A percentile compares a stretch with the other conserved stretches of the same genome.
Evolutionary conservation across 2,888 invertebrate species (phyloP).

Genomic region (Trichacis sp.): DNA sequence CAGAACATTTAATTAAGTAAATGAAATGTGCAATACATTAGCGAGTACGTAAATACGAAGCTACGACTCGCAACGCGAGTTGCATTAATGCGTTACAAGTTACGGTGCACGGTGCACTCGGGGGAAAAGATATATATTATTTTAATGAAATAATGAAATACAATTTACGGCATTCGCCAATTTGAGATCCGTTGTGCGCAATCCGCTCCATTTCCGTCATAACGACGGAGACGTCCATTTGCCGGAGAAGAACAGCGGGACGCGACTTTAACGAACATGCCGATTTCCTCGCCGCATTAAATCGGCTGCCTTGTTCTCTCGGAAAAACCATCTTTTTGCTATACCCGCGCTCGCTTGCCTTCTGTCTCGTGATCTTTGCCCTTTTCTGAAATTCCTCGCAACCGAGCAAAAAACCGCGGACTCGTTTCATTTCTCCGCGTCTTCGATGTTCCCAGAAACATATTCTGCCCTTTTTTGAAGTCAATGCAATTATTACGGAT

Average conservation of each 20-base stretch:
- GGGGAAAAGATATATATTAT: conserved; percentile 37
- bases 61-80: conserved; percentile 44
- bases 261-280: conserved; percentile 48
- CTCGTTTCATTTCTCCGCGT: too few species aligned
- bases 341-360: conserved; percentile 4
- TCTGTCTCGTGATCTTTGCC: conserved; percentile 3
- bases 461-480: too few species aligned
- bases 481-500: too few species aligned
- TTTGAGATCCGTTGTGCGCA: conserved; percentile 31
- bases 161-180: conserved; percentile 40
- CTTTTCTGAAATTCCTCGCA: background rate
- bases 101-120: conserved; percentile 31
- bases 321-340: conserved; percentile 29
- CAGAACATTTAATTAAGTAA: conserved; percentile 5
- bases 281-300: conserved; percentile 36
- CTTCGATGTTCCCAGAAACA: too few species aligned
- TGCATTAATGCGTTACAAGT: conserved; percentile 47
- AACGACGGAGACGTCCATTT: conserved; percentile 49
- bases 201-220: conserved; percentile 52
- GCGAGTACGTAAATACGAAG: conserved; percentile 30
- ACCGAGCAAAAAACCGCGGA: background rate
- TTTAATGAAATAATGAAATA: conserved; percentile 46
- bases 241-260: conserved; percentile 46
- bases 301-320: conserved; percentile 26
- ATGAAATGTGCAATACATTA: background rate